Evolutionary conservation across 2,113 vertebrate species (phyloP).

Genomic region (Festucalex cinctus): DNA sequence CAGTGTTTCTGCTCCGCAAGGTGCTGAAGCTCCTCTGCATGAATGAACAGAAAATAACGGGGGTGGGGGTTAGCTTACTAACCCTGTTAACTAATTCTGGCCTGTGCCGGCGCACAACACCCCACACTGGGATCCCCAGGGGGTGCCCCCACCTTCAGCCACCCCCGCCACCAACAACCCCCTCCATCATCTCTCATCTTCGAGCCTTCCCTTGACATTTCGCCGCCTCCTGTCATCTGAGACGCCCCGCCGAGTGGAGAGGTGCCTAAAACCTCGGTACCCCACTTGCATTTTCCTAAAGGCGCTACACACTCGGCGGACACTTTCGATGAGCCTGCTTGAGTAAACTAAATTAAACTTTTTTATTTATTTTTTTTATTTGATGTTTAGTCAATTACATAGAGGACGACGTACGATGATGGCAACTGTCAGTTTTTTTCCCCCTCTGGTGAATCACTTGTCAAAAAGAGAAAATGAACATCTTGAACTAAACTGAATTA

Average conservation of each 20-base stretch:
- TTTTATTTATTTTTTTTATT: no score
- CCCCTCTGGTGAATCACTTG: no score
- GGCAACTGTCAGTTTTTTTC: no score
- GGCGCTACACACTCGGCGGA: no score
- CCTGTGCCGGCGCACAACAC: conserved; percentile 28
- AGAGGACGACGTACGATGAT: no score
- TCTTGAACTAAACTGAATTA: no score
- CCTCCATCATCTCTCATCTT: conserved; percentile 43
- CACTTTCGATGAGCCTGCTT: neutral
- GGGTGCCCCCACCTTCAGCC: conserved; percentile 13
- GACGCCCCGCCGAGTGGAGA: conserved; percentile 54
- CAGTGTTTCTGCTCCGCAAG: conserved; percentile 56
- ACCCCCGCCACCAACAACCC: neutral
- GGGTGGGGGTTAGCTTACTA: conserved; percentile 18
- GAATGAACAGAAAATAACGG: conserved; percentile 40
- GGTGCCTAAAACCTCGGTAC: conserved; percentile 26
- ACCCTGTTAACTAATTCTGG: no score
- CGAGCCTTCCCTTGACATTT: conserved; percentile 65
- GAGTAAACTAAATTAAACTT: no score
- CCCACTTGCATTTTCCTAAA: neutral
- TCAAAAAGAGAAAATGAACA: no score
- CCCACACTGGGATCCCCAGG: conserved; percentile 45
- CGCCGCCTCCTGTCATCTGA: conserved; percentile 57
- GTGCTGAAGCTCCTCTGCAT: conserved; percentile 62
- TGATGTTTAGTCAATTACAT: no score